Base-by-base conservation (phyloP, 1,140 invertebrate genomes). In the Neodiprion pinetum region DNA sequence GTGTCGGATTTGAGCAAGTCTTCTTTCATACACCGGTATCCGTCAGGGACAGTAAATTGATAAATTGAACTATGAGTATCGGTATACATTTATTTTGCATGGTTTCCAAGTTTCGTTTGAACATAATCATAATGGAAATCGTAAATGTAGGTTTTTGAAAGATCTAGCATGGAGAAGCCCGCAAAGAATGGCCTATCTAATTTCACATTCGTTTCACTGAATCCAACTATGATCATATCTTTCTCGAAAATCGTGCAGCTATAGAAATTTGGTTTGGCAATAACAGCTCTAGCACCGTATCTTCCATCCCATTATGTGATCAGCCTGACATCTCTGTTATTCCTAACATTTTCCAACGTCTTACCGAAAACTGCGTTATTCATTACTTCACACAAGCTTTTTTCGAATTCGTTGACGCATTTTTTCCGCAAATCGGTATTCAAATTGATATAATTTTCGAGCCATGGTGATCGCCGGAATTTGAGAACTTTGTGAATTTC, bases 301-400 rank as follows among this genome's bases (percentile, higher is more conserved):
- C 71, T 49, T 67, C 77, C 78, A 10, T 67, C 70, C 78, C 78
- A 84, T 71, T 78, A 76, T 17, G 70, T 80, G 8, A 81, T 76
- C 47, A 87, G 66, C 80, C 86, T 82, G 1, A 89, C 72, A 76
- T 86, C 73, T n/a, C 78, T 74, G 73, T 82, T 72, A 70, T 84
- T 85, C 40, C 82, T 69, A 7, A 86, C 76, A 75, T 89, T 88
- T 78, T 90, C 85, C 79, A 89, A 86, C 1, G 84, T 21, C 17
- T 21, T 21, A 21, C 17, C 17, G 17, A 21, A 21, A 21, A 21
- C 17, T 21, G 17, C 17, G 74, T 89, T 89, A 73, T 87, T 88
- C 79, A 87, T 82, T 2, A 88, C 75, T 81, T 90, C 90, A 71
- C 72, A 90, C 50, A 88, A 82, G 72, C 88, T 82, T 81, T 89